Evolutionary conservation across 1,140 invertebrate species (phyloP).

Genomic region (Brachionus manjavacas): DNA sequence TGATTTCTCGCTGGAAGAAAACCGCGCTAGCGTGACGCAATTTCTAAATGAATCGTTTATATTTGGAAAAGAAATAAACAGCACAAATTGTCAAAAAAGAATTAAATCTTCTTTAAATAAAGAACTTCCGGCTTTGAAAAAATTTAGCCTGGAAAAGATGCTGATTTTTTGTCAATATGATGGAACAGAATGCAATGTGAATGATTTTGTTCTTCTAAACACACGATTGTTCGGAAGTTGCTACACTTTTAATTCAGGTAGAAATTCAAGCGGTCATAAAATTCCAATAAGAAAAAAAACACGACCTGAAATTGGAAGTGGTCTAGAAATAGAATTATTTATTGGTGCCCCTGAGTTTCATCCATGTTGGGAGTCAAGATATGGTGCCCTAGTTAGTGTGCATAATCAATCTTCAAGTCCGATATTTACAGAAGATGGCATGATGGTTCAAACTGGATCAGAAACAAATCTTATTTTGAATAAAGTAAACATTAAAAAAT

Average conservation of each 20-base stretch:
- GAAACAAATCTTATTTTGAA: background rate
- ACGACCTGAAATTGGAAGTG: background rate
- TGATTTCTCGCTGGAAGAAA: background rate
- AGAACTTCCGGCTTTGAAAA: background rate
- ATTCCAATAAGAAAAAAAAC: background rate
- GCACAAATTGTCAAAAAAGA: background rate
- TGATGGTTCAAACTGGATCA: background rate
- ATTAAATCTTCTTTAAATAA: background rate
- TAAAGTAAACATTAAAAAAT: background rate
- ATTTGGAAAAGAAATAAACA: background rate
- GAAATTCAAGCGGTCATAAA: background rate
- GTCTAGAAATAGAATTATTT: background rate
- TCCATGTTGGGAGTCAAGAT: background rate
- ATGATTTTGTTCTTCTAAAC: background rate
- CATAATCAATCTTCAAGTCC: background rate
- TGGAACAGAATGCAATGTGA: background rate
- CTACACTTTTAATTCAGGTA: slow-evolving; percentile 18
- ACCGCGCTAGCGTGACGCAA: background rate
- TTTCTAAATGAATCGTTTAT: background rate
- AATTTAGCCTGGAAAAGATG: background rate
- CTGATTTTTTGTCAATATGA: background rate
- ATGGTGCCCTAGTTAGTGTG: background rate
- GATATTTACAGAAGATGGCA: background rate
- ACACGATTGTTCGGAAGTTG: background rate
- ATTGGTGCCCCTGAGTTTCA: slow-evolving; percentile 2